Base-by-base conservation (phyloP, 2,888 invertebrate genomes). In the Graphium colonna region DNA sequence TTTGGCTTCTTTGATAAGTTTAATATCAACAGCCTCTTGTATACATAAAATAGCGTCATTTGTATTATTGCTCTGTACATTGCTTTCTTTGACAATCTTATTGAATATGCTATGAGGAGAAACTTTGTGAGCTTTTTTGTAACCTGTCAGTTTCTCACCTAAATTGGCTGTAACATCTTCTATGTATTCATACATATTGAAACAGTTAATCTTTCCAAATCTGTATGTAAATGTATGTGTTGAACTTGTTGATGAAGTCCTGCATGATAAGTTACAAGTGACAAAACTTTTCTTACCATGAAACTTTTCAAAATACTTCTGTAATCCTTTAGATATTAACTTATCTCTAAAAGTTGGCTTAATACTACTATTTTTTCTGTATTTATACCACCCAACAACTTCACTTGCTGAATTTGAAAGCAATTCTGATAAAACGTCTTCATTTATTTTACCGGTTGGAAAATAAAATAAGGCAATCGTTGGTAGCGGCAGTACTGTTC, bases 361-460 rank as follows among this genome's bases (percentile, higher is more conserved):
- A 18, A 92, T 81, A 40, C 78, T 82, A 44, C 83, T 82, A 49
- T 91, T 88, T 60, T 87, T 85, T 59, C 92, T 89, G 66, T 91
- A 93, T 71, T 91, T 92, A 69, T 92, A 94, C 94, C 94, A 94
- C 17, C 93, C 94, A 8, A 94, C 91, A 16, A 94, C 90, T 77
- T 91, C 91, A 60, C 80, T 85, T 16, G 90, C 85, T 55, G 89
- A 84, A 53, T 80, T 80, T 1, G 90, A 85, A 12, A 94, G 69
- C 53, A 93, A 78, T 4, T 82, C 81, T 51, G 77, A 73, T 1
- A 94, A 68, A 60, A 90, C 89, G 60, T 91, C 89, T 58, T 85
- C 82, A 63, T 91, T 87, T 43, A 94, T 83, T 67, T 82, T 84
- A 7, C 94, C 93, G 1, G 88, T 79, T 1, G 91, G 86, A 41